Evolutionary conservation across 2,888 invertebrate species (phyloP).

Genomic region (Eutolmus rufibarbis): DNA sequence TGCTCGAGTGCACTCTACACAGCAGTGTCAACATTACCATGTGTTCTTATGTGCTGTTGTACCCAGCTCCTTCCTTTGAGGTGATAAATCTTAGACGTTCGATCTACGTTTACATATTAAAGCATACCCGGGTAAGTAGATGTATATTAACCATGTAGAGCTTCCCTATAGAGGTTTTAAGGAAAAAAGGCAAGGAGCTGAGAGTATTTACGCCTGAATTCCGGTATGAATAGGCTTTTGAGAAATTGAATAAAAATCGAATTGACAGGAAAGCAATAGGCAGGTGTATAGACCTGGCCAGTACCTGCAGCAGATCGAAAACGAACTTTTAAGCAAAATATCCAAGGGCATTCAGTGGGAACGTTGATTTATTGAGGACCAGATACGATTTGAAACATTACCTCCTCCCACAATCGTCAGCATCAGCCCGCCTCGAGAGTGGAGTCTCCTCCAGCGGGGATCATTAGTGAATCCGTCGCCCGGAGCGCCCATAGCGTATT

Average conservation of each 20-base stretch:
- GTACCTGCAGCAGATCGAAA: neutral
- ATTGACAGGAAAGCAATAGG: neutral
- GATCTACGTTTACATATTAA: neutral
- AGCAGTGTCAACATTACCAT: neutral
- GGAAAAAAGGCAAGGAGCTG: neutral
- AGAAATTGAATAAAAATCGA: slow-evolving; percentile 17
- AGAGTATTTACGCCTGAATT: slow-evolving; percentile 1
- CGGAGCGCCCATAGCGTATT: neutral
- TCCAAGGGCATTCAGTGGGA: neutral
- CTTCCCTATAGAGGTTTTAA: neutral
- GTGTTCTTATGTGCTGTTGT: neutral
- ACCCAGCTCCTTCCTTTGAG: neutral
- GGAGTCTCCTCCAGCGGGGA: neutral
- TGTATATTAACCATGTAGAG: neutral
- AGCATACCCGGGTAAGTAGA: neutral
- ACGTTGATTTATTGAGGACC: neutral
- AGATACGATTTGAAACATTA: neutral
- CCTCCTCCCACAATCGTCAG: neutral
- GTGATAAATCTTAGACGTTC: slow-evolving; percentile 11
- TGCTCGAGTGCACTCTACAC: neutral
- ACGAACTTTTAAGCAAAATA: neutral
- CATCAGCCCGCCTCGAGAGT: neutral
- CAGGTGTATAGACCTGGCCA: neutral
- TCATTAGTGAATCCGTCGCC: neutral
- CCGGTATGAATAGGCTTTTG: slow-evolving; percentile 1